Base-by-base conservation (phyloP, 2,888 invertebrate genomes). In the Bombylius major region DNA sequence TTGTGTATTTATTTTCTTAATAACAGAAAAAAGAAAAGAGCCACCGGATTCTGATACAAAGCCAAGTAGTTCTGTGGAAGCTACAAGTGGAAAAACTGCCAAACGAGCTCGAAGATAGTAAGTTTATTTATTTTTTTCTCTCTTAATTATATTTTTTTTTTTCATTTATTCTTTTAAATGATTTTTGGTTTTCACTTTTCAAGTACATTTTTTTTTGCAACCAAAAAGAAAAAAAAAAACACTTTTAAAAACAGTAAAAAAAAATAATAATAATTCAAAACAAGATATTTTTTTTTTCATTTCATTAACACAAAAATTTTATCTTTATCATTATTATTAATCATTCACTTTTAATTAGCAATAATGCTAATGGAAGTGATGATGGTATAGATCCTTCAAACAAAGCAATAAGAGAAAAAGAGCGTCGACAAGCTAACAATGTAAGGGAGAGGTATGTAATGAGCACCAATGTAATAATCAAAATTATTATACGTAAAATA, bases 341-440 rank as follows among this genome's bases (percentile, higher is more conserved):
- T 50, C n/a, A 44, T 46, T 50, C 44, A 49, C 52, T 46, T 52
- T 56, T 34, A 54, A 55, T 51, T 56, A 57, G 50, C 50, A 54
- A 51, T 52, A 50, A 50, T 50, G 86, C 85, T 61, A 86, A 86
- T 71, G 86, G 87, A 75, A 80, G 80, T 68, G 86, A 86, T 72
- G 86, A 84, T 75, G 82, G 83, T 70, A 75, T 74, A 69, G 86
- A 88, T 73, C 91, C 92, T 53, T 86, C 86, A 78, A 85, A 87
- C 70, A 94, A 94, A 82, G 89, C 89, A 68, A 89, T 92, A 77
- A 83, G 93, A 74, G 95, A 97, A 80, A 86, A 88, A 78, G 91
- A 96, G 79, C 82, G 96, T 67, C 82, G 96, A 65, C 93, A 94
- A 77, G 95, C 96, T 71, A 97, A 97, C 83, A 97, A 97, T 81